These are phyloP conservation scores for Carassius gibelio DNA, from an alignment of 2,113 vertebrate genomes.

Conservation along the genomic window DNA sequence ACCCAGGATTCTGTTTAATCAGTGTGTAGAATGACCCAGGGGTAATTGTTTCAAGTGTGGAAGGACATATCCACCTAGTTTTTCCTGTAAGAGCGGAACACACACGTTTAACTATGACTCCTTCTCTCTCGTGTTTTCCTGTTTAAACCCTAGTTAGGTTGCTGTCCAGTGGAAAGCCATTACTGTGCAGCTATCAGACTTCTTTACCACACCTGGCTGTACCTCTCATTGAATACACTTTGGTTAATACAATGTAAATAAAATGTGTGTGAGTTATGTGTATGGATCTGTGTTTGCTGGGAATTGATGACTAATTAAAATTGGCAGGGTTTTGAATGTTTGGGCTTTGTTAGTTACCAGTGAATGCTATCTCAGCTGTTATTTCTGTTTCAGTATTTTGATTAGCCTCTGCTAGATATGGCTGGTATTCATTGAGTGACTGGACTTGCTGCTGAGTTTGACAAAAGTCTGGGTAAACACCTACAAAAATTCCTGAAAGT, in stretches of 20 bases:
- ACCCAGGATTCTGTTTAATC: not conserved
- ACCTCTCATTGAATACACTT: too few relatives aligned
- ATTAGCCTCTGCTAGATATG: slow-evolving; percentile 76
- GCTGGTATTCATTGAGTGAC: slow-evolving; percentile 72
- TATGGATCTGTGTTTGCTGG: not conserved
- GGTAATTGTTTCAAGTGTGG: too few relatives aligned
- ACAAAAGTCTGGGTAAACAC: slow-evolving; percentile 75
- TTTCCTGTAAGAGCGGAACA: too few relatives aligned
- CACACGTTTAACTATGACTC: too few relatives aligned
- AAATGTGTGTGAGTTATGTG: not conserved
- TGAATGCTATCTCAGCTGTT: slow-evolving; percentile 26
- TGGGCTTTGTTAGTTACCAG: not conserved
- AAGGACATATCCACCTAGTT: too few relatives aligned
- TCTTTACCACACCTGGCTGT: slow-evolving; percentile 81
- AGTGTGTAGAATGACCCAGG: not conserved
- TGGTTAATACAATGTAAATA: not conserved
- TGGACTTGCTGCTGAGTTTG: slow-evolving; percentile 74
- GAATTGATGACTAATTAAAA: not conserved
- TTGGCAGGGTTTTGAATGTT: not conserved
- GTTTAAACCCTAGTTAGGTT: slow-evolving; percentile 76
- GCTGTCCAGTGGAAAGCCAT: slow-evolving; percentile 16
- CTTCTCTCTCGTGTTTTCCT: not conserved
- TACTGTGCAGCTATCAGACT: slow-evolving; percentile 86
- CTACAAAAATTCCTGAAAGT: slow-evolving; percentile 85
- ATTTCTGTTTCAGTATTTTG: slow-evolving; percentile 76